These are phyloP conservation scores for Champsocephalus esox DNA, from an alignment of 2,797 vertebrate species.

Conservation along the genomic window DNA sequence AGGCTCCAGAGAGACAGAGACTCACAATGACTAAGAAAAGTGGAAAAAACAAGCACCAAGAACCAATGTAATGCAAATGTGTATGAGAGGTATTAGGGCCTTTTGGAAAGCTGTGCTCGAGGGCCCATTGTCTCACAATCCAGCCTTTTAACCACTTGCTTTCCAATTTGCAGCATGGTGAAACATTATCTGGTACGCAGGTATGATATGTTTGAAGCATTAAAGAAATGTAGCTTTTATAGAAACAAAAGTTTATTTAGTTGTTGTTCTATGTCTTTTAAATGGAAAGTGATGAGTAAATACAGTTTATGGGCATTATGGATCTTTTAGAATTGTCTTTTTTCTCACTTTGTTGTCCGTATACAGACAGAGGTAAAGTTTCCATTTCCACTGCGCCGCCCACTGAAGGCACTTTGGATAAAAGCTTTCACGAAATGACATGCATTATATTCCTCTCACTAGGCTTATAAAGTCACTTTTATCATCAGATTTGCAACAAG, in stretches of 20 bases:
- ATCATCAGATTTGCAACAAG: neutral
- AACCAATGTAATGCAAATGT: too few species aligned
- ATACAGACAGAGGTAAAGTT: constrained; percentile 11
- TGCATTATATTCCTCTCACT: constrained; percentile 23
- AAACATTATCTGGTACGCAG: neutral
- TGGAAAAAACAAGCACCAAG: too few species aligned
- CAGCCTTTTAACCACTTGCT: neutral
- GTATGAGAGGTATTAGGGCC: too few species aligned
- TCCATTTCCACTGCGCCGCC: constrained; percentile 18
- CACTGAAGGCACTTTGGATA: constrained; percentile 40
- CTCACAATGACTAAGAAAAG: too few species aligned
- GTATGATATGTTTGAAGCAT: neutral
- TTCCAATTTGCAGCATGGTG: neutral
- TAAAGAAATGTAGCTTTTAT: neutral
- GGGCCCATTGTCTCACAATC: too few species aligned
- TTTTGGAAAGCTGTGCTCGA: too few species aligned
- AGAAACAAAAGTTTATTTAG: neutral
- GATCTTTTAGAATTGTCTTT: neutral
- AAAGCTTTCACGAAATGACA: constrained; percentile 31
- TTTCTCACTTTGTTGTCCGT: neutral
- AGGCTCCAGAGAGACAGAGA: too few species aligned
- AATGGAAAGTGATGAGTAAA: neutral
- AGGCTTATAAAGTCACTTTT: constrained; percentile 12
- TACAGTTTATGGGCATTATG: too few species aligned
- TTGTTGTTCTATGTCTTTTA: neutral